phyloP scores from a whole-genome alignment of 2,797 vertebrate species.

The Halcyon smyrnensis region DNA sequence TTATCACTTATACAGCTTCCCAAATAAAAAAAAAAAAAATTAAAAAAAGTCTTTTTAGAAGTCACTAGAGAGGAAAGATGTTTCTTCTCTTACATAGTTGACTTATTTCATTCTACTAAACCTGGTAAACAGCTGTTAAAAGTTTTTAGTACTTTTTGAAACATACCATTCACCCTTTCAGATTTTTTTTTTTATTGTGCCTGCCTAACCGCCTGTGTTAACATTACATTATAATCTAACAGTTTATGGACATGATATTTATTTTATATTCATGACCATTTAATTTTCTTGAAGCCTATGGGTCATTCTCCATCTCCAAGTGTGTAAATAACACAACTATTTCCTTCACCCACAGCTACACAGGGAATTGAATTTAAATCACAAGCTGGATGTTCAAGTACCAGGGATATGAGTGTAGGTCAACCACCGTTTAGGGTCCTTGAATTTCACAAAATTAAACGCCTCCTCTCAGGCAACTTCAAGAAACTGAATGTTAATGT shows the following conservation, averaged over 20 bases:
- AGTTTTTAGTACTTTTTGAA: slow-evolving; percentile 20
- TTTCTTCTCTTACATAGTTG: neutral
- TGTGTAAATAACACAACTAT: neutral
- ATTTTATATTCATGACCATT: neutral
- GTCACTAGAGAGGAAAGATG: neutral
- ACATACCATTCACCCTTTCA: slow-evolving; percentile 19
- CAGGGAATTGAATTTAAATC: neutral
- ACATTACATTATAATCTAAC: neutral
- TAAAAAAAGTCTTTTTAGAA: neutral
- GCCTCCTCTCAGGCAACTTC: neutral
- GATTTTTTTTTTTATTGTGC: neutral
- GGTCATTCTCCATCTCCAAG: neutral
- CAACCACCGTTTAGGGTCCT: neutral
- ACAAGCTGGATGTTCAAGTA: neutral
- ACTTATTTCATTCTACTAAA: neutral
- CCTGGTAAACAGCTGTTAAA: neutral
- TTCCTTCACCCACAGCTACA: neutral
- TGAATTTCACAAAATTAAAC: neutral
- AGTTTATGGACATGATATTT: neutral
- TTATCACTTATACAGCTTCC: neutral
- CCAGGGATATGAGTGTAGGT: neutral
- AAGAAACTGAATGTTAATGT: neutral
- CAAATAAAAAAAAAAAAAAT: neutral
- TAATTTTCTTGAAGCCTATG: neutral
- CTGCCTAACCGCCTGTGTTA: neutral